Evolutionary conservation across 2,888 invertebrate genomes (phyloP).

Genomic region (Odontomyia ornata): DNA sequence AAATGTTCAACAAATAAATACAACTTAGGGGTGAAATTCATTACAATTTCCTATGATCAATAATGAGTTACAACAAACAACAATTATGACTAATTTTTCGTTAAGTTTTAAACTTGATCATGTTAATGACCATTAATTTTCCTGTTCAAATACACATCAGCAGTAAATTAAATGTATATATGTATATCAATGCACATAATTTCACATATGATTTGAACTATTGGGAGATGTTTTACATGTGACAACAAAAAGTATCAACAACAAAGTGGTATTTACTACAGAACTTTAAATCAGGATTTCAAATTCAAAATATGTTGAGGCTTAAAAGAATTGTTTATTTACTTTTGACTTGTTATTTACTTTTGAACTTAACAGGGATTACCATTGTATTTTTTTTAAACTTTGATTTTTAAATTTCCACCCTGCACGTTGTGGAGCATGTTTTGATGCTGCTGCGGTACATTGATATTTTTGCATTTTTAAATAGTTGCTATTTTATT

Average conservation of each 20-base stretch:
- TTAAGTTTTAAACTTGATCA: neutral
- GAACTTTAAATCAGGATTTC: neutral
- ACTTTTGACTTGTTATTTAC: neutral
- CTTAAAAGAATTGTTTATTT: neutral
- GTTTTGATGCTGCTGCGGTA: neutral
- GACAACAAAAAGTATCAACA: neutral
- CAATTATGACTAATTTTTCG: neutral
- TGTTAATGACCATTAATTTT: neutral
- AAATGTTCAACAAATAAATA: conserved; percentile 38
- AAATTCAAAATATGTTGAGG: neutral
- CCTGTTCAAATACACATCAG: neutral
- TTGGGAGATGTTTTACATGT: neutral
- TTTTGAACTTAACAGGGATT: neutral
- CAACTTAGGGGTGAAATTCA: conserved; percentile 2
- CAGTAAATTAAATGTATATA: neutral
- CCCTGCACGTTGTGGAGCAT: neutral
- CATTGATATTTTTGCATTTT: neutral
- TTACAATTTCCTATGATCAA: neutral
- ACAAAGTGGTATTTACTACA: neutral
- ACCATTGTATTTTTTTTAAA: neutral
- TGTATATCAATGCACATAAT: neutral
- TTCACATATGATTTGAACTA: neutral
- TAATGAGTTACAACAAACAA: conserved; percentile 24
- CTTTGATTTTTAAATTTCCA: neutral
- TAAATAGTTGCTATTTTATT: neutral